Evolutionary conservation across 1,140 invertebrate species (phyloP), one percentile per base, ranked within the genome.

Genomic region (Campoletis sonorensis): DNA sequence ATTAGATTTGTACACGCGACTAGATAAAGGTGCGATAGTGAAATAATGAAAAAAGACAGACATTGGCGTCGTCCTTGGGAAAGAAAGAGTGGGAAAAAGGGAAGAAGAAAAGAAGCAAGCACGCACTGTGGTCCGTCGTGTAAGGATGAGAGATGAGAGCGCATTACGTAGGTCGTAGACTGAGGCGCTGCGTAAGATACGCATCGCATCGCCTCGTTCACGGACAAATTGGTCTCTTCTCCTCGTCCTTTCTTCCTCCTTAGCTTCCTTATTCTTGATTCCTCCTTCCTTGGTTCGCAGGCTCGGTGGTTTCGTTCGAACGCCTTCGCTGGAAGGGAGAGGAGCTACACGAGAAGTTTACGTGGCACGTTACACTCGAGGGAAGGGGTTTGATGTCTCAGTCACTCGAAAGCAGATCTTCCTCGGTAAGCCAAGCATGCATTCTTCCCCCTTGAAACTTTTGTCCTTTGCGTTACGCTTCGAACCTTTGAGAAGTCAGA

Each of bases 301-400:
- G 80, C 81, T 85, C 83, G 81, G 85, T 85, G 81, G 84, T 85
- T 84, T 84, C 82, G 81, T 87, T 86, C 83, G 82, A 84, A 61
- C 81, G 85, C 82, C 83, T 64, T 80, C 83, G 80, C 81, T 73
- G 81, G 81, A 85, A 84, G 85, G 61, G 54, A 58, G 85, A 85
- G 82, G 79, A 81, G 82, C 80, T 83, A 86, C 86, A 83, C 85
- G 84, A 82, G 80, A 81, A 85, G 85, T 84, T 86, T 86, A 87
- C 86, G 84, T 84, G 80, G 73, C 30, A 77, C 79, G 81, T 81
- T 79, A 81, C 78, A 68, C 61, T 78, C 78, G 67, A 72, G 51
- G 86, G 86, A 85, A 84, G 86, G 86, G 86, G 85, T 83, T 86
- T 90, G 89, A 90, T 86, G 86, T 90, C 89, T 90, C 86, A 89